These are phyloP conservation scores for Pungitius pungitius DNA, from an alignment of 2,113 vertebrate genomes.

Conservation along the genomic window DNA sequence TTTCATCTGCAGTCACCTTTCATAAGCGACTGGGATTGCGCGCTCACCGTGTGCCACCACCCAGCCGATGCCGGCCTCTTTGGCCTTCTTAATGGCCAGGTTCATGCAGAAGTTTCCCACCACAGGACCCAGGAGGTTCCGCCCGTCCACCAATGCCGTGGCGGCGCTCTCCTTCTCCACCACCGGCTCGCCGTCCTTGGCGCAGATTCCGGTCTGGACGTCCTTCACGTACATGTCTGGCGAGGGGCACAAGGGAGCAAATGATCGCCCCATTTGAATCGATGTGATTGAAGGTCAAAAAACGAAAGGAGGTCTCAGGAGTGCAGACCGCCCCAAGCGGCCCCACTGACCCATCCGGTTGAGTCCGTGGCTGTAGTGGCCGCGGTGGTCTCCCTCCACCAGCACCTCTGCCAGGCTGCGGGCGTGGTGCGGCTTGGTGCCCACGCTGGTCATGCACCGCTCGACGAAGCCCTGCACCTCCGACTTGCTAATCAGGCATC, in stretches of 20 bases:
- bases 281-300: too few relatives aligned
- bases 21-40: too few relatives aligned
- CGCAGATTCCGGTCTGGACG: conserved; percentile 76
- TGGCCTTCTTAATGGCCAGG: conserved; percentile 81
- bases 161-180: conserved; percentile 78
- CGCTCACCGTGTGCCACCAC: conserved; percentile 79
- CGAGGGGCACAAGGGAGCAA: not conserved
- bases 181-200: conserved; percentile 76
- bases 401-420: conserved; percentile 79
- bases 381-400: conserved; percentile 80
- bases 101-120: conserved; percentile 85
- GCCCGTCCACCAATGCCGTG: conserved; percentile 80
- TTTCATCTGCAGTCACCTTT: not conserved
- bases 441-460: conserved; percentile 76
- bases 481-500: conserved; percentile 74
- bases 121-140: conserved; percentile 81
- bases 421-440: conserved; percentile 75
- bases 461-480: conserved; percentile 80
- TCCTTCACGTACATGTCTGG: conserved; percentile 83
- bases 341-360: conserved; percentile 80
- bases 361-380: conserved; percentile 84
- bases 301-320: too few relatives aligned
- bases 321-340: too few relatives aligned
- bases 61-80: conserved; percentile 80
- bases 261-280: not conserved